Conservation (phyloP, 1,140 invertebrate species). For the Caenorhabditis brenneri region DNA sequence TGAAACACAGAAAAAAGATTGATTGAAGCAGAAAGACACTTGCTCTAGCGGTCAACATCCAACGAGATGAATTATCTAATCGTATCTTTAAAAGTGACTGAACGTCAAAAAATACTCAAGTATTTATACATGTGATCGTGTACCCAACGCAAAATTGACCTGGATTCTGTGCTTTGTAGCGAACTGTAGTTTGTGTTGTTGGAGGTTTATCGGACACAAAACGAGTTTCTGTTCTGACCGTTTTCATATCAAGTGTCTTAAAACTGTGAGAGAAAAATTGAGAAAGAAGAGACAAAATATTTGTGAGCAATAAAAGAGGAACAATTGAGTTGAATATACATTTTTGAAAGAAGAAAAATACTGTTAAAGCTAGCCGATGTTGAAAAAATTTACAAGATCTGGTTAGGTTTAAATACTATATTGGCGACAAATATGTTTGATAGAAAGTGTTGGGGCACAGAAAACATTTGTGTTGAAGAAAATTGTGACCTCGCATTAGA, state of each 20-base stretch:
- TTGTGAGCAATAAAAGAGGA: not conserved
- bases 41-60: not conserved
- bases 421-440: too few relatives aligned
- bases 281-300: not conserved
- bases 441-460: too few relatives aligned
- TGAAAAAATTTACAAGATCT: constrained; percentile 28
- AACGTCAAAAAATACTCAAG: not conserved
- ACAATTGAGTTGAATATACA: not conserved
- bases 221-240: constrained; percentile 36
- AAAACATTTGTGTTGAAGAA: too few relatives aligned
- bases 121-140: not conserved
- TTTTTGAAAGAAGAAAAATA: not conserved
- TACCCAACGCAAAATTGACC: not conserved
- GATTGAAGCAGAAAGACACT: not conserved
- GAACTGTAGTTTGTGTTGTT: constrained; percentile 30
- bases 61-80: not conserved
- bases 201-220: constrained; percentile 20
- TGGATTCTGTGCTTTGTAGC: constrained; percentile 19
- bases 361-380: constrained; percentile 29
- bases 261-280: not conserved
- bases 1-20: not conserved
- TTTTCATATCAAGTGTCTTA: constrained; percentile 18
- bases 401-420: constrained; percentile 8
- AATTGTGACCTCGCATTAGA: too few relatives aligned
- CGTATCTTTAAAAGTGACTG: not conserved